Evolutionary conservation across 1,140 invertebrate species (phyloP).

Genomic region (Leptinotarsa texana): DNA sequence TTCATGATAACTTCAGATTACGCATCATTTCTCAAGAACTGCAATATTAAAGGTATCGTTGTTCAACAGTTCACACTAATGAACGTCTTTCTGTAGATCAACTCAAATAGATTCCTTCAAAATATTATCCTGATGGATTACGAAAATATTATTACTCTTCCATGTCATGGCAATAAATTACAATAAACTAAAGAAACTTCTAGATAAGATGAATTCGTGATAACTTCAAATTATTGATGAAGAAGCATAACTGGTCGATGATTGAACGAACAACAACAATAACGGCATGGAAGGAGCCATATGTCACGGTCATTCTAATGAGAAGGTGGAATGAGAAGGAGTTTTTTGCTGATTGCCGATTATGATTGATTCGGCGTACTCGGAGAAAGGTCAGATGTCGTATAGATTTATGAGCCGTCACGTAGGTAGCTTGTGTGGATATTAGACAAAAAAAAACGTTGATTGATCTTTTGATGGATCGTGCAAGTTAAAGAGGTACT

Average conservation of each 20-base stretch:
- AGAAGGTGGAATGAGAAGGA: not conserved
- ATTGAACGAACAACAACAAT: slow-evolving; percentile 6
- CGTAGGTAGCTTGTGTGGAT: not conserved
- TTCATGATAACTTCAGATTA: too few species aligned
- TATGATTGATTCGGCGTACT: not conserved
- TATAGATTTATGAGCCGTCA: not conserved
- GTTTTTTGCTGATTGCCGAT: slow-evolving; percentile 1
- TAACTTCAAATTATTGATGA: slow-evolving; percentile 1
- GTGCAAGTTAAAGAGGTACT: not conserved
- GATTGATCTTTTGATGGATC: not conserved
- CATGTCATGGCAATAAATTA: not conserved
- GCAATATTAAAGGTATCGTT: too few species aligned
- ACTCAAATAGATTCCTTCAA: too few species aligned
- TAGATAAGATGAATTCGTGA: not conserved
- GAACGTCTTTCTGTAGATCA: too few species aligned
- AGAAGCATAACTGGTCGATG: not conserved
- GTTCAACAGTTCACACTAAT: too few species aligned
- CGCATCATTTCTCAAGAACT: too few species aligned
- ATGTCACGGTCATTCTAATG: slow-evolving; percentile 6
- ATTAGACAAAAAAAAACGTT: not conserved
- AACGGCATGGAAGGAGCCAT: slow-evolving; percentile 1
- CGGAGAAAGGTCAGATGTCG: not conserved
- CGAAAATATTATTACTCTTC: not conserved
- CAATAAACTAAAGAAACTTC: not conserved
- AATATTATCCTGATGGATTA: too few species aligned